Evolutionary conservation across 2,888 invertebrate genomes (phyloP), one percentile per base, ranked within the genome.

Genomic region (Campoplex nolae): DNA sequence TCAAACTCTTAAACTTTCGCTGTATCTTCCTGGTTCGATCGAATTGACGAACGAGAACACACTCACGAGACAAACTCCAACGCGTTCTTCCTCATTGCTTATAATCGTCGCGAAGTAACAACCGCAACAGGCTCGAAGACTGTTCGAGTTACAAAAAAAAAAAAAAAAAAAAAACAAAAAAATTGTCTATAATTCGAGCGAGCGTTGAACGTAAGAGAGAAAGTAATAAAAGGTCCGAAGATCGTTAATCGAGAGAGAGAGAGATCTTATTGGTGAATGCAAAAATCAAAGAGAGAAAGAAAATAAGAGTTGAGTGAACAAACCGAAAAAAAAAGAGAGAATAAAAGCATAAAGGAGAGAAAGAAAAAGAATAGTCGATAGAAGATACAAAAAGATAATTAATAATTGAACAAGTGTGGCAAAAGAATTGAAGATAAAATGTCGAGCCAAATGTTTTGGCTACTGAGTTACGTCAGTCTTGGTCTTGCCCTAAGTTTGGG

Each of bases 381-480:
- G 32, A n/a, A 82, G 42, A 77, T 11, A n/a, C 6, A 75, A 54
- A 32, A 82, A 68, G 84, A 67, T 35, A 54, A 84, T 18, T 74
- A 56, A 80, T 8, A 28, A 62, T 70, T 51, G 58, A 80, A 58
- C 58, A 85, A 88, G 83, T 45, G 77, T 77, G 85, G 86, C 83
- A 80, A 88, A 74, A 83, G 77, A 85, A 78, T 92, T 35, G 42
- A 62, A 85, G 67, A 54, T 23, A 91, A 90, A 85, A 94, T 94
- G 94, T 92, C 94, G 89, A 93, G 92, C 88, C 92, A 92, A 91
- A 91, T 93, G 89, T 90, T 94, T 88, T 94, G 93, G 93, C 90
- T 94, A 48, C 91, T 94, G 83, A 93, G 93, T 83, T 94, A 93
- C 90, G 91, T 93, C 75, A 93, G 94, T 88, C 91, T 94, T 48